Conservation (phyloP, 1,140 invertebrate species). For the Anadara kagoshimensis region DNA sequence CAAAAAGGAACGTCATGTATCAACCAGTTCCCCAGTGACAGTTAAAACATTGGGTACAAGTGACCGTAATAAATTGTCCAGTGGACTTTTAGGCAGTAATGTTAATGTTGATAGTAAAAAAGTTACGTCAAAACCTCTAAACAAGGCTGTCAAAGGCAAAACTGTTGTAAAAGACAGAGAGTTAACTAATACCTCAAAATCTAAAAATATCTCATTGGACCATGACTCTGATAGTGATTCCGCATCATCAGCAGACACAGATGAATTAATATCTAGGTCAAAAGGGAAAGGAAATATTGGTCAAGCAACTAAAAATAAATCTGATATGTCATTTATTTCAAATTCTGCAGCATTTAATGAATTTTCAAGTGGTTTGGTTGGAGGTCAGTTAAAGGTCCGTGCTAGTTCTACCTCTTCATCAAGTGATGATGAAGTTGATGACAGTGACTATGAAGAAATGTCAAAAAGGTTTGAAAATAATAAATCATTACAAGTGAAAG, state of each 20-base stretch:
- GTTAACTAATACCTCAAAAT: no score
- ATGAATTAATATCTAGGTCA: constrained; percentile 6
- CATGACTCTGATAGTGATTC: constrained; percentile 26
- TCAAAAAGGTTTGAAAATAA: not conserved
- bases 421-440: constrained; percentile 3
- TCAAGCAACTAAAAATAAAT: no score
- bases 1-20: not conserved
- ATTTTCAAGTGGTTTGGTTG: constrained; percentile 16
- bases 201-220: not conserved
- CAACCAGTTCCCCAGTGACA: not conserved
- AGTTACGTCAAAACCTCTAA: constrained; percentile 1
- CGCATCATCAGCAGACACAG: constrained; percentile 36
- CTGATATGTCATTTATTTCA: no score
- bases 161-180: no score
- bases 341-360: not conserved
- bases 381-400: not conserved
- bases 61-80: not conserved
- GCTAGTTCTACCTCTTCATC: not conserved
- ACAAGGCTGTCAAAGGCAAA: no score
- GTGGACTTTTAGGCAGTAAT: not conserved
- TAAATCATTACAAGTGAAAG: not conserved
- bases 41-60: not conserved
- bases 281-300: no score
- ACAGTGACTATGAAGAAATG: constrained; percentile 10
- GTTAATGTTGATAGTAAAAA: not conserved